Percentiles rank a stretch among this genome's conserved stretches.
Evolutionary conservation across 92 coral and sea anemone genomes (phyloP).

Genomic region (Epizoanthus stellaris): DNA sequence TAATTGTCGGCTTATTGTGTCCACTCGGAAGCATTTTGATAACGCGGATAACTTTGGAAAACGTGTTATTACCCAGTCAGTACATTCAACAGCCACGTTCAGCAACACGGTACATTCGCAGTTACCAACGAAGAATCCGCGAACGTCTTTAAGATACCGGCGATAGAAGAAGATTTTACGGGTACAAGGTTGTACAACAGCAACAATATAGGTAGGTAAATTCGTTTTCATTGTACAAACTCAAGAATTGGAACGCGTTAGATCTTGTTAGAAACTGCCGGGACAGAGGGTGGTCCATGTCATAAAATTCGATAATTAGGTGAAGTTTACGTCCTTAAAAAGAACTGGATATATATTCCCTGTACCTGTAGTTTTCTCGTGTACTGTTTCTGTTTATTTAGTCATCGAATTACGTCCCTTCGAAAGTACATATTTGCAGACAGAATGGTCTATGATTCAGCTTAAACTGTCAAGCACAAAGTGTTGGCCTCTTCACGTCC

Average conservation of each 20-base stretch:
- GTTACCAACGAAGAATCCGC: background rate
- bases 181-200: conserved; percentile 25
- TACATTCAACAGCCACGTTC: conserved; percentile 41
- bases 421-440: conserved; percentile 81
- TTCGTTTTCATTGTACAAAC: conserved; percentile 36
- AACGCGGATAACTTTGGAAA: conserved; percentile 73
- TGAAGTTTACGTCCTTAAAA: background rate
- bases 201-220: conserved; percentile 39
- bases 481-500: background rate
- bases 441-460: conserved; percentile 9
- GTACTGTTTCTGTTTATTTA: conserved; percentile 61
- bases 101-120: conserved; percentile 22
- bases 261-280: conserved; percentile 5
- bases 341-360: background rate
- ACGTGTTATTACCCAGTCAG: conserved; percentile 48
- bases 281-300: conserved; percentile 24
- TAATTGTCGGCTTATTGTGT: conserved; percentile 87
- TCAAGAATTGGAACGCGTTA: conserved; percentile 21
- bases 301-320: conserved; percentile 15
- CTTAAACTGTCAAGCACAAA: background rate
- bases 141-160: background rate
- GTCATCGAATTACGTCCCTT: conserved; percentile 69
- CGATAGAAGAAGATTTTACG: conserved; percentile 25
- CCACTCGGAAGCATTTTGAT: conserved; percentile 58
- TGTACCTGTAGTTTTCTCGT: background rate